Base-by-base conservation (phyloP, 2,888 invertebrate genomes). In the Dolichomitus sp. region DNA sequence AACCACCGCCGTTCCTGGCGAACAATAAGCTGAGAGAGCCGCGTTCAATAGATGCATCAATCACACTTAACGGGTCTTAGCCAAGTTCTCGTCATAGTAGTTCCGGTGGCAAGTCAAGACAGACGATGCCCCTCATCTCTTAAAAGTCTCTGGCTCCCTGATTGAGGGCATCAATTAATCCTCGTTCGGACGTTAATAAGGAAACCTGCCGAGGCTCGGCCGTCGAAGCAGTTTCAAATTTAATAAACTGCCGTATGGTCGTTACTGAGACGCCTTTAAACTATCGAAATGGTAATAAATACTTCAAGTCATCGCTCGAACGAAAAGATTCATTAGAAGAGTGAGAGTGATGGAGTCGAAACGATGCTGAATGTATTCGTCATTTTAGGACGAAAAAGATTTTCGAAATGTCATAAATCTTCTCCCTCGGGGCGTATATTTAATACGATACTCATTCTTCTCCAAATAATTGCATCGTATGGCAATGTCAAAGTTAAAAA, bases 101-200 rank as follows among this genome's bases (percentile, higher is more conserved):
- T 81, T 63, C 50, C 50, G 50, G 37, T 42, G 52, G 61, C 27
- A 69, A 68, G 57, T 63, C 59, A 63, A 73, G 50, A 42, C 66
- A 33, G 33, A 57, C 54, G 72, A 81, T 27, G 42, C 27, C 45
- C 61, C 73, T 77, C 68, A 73, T 81, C 74, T 40, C 81, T 82
- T n/a, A 37, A 65, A 74, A 78, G 68, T 81, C 65, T 65, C 52
- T 11, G 42, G 45, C 45, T 45, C 17, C 65, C 81, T 81, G 84
- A 83, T 86, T 84, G 81, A 74, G 72, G 68, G 74, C 84, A 80
- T 23, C 45, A 77, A 87, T 87, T 85, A 85, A 88, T 87, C 85
- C 85, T 85, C 84, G 83, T 81, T 84, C 79, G 81, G 74, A 81
- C 78, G 83, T 82, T 77, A 61, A 63, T 69, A 74, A 74, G 72